These are phyloP conservation scores for Dasysyrphus albostriatus DNA, from an alignment of 2,888 invertebrate genomes.

Conservation along the genomic window DNA sequence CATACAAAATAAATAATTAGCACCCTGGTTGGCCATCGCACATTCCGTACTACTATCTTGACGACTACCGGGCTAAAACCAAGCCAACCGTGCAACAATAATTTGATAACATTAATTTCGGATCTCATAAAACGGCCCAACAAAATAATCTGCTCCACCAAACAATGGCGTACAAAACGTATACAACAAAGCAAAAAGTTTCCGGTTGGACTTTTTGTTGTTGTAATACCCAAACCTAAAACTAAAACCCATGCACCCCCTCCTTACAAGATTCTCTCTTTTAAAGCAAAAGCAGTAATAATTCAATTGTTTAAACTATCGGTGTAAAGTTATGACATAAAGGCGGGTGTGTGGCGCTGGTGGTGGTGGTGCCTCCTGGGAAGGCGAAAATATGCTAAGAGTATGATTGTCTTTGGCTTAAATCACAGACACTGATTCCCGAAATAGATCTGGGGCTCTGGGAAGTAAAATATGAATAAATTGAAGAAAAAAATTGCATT, in stretches of 20 bases:
- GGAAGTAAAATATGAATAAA: conserved; percentile 16
- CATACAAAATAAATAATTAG: conserved; percentile 72
- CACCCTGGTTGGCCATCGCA: conserved; percentile 65
- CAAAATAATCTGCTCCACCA: conserved; percentile 61
- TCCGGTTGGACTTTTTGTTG: conserved; percentile 50
- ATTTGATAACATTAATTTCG: conserved; percentile 74
- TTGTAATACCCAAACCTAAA: background rate
- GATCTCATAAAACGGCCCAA: conserved; percentile 69
- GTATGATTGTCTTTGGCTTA: background rate
- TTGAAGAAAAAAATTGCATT: conserved; percentile 37
- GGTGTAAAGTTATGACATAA: conserved; percentile 71
- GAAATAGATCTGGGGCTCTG: conserved; percentile 57
- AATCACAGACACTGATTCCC: conserved; percentile 40
- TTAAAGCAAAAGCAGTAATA: conserved; percentile 28
- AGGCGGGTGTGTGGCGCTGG: conserved; percentile 32
- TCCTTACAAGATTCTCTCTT: background rate
- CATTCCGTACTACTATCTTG: conserved; percentile 22
- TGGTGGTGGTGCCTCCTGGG: background rate
- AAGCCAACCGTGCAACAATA: conserved; percentile 72
- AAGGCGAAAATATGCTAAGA: conserved; percentile 50
- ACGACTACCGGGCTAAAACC: conserved; percentile 23
- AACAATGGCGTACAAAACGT: conserved; percentile 54
- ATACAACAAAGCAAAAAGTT: conserved; percentile 51
- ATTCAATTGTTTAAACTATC: conserved; percentile 70
- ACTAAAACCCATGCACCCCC: background rate